Evolutionary conservation across 2,113 vertebrate species (phyloP), one percentile per base, ranked within the genome.

Genomic region (Martes martes): DNA sequence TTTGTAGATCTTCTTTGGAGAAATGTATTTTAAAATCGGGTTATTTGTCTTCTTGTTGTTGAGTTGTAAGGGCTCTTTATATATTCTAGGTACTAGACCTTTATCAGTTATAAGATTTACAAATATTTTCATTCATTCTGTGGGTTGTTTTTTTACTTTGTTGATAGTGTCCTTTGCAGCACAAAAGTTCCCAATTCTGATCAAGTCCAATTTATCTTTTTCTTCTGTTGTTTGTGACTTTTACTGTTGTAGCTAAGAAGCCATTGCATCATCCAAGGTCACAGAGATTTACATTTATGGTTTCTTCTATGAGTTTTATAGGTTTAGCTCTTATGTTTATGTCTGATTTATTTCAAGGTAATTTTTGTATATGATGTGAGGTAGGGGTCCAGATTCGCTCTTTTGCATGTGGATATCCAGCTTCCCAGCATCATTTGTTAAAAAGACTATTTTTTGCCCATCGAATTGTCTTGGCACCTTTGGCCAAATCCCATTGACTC

Each of bases 391-490:
- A 71, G 33, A 65, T 89, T 89, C 18, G 52, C 80, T 71, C 50
- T 92, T 91, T 79, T 78, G 23, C 39, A 21, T 76, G 16, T 65
- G 15, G 21, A 18, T 81, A 59, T 90, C 16, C 24, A 61, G 18
- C 74, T 87, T 95, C 45, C 76, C 47, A 83, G 21, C n/a, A 47
- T 31, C 47, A 67, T 86, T 83, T 82, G n/a, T 73, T 80, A 61
- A 81, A 92, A 97, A 92, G 69, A 82, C n/a, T 83, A 21, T 65
- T 78, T 47, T 96, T 94, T 84, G 7, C 28, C 42, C 13, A 15
- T 39, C 15, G 6, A 86, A 19, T 47, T 92, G 18, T 92, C 47
- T 83, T 91, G 16, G 39, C 11, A 81, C 3, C n/a, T 24, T 91
- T 71, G 57, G 69, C 47, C 93, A 95, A 97, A 91, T 19, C 50